Evolutionary conservation across 2,888 invertebrate genomes (phyloP).

Genomic region (Theretra japonica): DNA sequence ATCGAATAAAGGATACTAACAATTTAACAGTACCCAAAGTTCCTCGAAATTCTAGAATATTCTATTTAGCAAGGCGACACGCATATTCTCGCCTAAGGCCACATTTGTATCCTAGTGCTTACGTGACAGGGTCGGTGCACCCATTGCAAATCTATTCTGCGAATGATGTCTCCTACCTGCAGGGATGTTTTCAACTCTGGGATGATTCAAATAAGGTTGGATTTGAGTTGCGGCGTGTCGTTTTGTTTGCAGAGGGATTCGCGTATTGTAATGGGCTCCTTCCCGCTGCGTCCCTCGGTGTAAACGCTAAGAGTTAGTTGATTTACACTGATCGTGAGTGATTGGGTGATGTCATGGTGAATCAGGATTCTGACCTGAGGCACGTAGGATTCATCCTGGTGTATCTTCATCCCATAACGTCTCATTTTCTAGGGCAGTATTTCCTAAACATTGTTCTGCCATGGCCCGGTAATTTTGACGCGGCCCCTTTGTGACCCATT

Average conservation of each 20-base stretch:
- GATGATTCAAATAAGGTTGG: fast-evolving
- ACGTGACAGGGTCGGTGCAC: constrained; percentile 68
- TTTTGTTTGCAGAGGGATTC: constrained; percentile 39
- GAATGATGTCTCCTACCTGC: background rate
- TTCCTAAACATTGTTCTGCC: no score
- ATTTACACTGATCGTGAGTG: constrained; percentile 15
- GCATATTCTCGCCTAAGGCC: constrained; percentile 25
- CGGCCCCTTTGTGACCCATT: no score
- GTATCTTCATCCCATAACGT: no score
- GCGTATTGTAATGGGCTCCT: constrained; percentile 66
- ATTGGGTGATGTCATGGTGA: background rate
- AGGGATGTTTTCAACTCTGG: constrained; percentile 36
- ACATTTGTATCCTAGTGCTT: constrained; percentile 39
- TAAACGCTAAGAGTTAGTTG: constrained; percentile 3
- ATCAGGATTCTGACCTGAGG: background rate
- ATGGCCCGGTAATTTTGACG: no score
- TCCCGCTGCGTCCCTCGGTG: constrained; percentile 63
- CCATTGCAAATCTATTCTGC: constrained; percentile 58
- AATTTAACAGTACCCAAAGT: no score
- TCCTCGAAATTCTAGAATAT: constrained; percentile 4
- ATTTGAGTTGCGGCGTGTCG: constrained; percentile 37
- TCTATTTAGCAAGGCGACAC: background rate
- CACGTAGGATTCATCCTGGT: no score
- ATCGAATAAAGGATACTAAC: background rate
- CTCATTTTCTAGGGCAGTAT: no score